Conservation (phyloP, 2,797 vertebrate genomes). For the Poecile montanus region DNA sequence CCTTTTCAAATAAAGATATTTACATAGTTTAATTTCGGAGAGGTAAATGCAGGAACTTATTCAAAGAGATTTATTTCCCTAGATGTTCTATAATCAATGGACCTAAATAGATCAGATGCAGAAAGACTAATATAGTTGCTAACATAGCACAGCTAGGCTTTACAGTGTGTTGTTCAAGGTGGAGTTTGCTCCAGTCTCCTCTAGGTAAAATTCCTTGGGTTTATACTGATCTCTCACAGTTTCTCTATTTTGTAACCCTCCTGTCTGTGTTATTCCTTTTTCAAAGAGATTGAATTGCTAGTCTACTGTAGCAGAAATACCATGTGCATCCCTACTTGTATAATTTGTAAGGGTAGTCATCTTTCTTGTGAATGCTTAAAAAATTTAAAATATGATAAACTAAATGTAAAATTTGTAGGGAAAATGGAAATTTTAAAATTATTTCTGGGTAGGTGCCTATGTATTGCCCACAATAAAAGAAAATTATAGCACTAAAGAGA, state of each 20-base stretch:
- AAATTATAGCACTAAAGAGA: not conserved
- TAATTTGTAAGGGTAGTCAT: not conserved
- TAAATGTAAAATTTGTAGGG: not conserved
- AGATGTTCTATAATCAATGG: not conserved
- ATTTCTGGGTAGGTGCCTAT: not conserved
- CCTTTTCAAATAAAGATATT: not conserved
- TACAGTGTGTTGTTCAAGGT: not conserved
- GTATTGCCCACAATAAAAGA: conserved; percentile 4
- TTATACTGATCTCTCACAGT: not conserved
- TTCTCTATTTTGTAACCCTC: not conserved
- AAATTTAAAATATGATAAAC: not conserved
- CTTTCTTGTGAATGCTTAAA: not conserved
- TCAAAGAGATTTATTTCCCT: not conserved
- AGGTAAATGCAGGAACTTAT: not conserved
- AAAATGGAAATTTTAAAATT: conserved; percentile 12
- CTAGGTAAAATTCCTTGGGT: not conserved
- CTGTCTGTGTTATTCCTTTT: not conserved
- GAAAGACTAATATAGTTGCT: not conserved
- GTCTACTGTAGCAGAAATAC: not conserved
- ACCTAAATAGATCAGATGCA: not conserved
- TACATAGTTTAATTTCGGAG: not conserved
- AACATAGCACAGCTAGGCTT: not conserved
- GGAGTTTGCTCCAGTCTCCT: not conserved
- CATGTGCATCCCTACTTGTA: not conserved
- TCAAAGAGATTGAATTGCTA: not conserved